A percentile compares a stretch with the other conserved stretches of the same genome.
Conservation (phyloP, 2,797 vertebrate species). For the Peromyscus melanophrys region DNA sequence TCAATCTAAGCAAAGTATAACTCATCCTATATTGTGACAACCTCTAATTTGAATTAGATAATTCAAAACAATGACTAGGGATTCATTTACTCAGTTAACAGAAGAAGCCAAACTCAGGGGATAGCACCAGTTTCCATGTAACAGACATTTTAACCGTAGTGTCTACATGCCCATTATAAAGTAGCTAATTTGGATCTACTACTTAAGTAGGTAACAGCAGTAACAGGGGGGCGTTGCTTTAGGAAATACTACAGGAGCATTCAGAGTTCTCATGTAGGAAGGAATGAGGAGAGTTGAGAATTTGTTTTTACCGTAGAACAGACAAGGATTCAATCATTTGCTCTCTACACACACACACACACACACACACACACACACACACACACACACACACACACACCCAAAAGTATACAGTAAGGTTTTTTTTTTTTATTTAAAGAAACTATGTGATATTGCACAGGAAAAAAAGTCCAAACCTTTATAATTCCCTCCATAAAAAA, state of each 20-base stretch:
- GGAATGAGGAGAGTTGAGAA: constrained; percentile 9
- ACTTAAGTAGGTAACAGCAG: not conserved
- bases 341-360: not conserved
- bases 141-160: not conserved
- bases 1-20: not conserved
- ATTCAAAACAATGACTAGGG: not conserved
- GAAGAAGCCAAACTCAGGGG: constrained; percentile 19
- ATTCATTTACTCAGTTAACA: constrained; percentile 18
- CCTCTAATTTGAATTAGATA: not conserved
- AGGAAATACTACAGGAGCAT: not conserved
- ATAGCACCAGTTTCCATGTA: not conserved
- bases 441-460: constrained; percentile 9
- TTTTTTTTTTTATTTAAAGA: constrained; percentile 25
- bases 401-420: constrained; percentile 34
- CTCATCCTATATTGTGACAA: not conserved
- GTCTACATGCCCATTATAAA: not conserved
- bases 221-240: not conserved
- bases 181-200: not conserved
- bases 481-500: not conserved
- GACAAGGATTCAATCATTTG: not conserved
- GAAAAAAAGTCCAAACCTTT: not conserved
- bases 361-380: not conserved
- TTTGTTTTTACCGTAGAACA: constrained; percentile 23
- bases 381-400: not conserved
- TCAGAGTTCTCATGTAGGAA: constrained; percentile 12